Percentiles rank a stretch among this genome's conserved stretches.
phyloP scores from a whole-genome alignment of 2,113 vertebrate species.

The Formicarius rufipectus region DNA sequence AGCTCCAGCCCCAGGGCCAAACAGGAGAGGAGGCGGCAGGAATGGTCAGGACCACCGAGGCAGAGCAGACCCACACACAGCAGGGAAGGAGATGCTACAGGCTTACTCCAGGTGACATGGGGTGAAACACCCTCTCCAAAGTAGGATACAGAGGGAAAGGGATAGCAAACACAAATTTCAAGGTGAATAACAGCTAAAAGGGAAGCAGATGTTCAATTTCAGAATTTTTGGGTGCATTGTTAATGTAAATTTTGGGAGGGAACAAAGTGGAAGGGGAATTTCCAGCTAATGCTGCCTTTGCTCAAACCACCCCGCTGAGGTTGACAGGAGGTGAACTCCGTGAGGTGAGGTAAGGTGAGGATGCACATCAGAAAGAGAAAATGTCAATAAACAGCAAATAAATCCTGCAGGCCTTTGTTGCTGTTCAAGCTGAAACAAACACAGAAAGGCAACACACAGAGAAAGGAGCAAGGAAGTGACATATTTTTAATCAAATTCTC shows the following conservation, averaged over 20 bases:
- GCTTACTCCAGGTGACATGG: too few relatives aligned
- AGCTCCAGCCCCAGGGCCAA: not conserved
- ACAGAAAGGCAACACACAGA: not conserved
- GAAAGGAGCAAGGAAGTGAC: not conserved
- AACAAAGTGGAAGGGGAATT: not conserved
- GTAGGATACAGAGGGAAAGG: not conserved
- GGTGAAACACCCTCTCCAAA: not conserved
- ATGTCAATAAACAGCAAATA: conserved; percentile 12
- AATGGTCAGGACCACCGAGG: not conserved
- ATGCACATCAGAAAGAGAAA: not conserved
- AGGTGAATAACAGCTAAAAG: not conserved
- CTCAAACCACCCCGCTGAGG: not conserved
- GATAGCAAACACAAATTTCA: not conserved
- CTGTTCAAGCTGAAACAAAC: not conserved
- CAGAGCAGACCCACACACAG: fast-evolving
- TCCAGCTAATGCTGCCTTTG: not conserved
- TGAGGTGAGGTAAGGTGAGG: not conserved
- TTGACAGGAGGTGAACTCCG: not conserved
- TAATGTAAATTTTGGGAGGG: not conserved
- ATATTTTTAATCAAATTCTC: not conserved
- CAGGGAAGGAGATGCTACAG: not conserved
- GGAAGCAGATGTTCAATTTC: not conserved
- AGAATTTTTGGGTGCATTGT: not conserved
- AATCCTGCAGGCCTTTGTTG: not conserved
- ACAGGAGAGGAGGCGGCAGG: not conserved